Evolutionary conservation across 2,888 invertebrate genomes (phyloP), one percentile per base, ranked within the genome.

Genomic region (Ophion costatus): DNA sequence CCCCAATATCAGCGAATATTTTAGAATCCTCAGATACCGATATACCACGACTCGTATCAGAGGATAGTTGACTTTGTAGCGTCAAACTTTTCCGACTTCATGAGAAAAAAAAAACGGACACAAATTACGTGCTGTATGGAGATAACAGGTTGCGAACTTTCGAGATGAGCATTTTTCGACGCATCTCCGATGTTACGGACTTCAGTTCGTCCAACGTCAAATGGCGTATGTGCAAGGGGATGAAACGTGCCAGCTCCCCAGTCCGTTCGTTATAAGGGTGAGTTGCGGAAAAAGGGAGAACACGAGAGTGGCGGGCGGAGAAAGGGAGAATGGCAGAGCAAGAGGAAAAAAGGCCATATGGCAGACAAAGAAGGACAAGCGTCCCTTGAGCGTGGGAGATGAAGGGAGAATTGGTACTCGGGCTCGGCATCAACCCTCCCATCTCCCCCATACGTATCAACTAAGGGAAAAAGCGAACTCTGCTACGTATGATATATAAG

Each of bases 341-440:
- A 74, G 73, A 83, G 69, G 81, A 88, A 89, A 69, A 90, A 89
- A 89, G 89, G 89, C 91, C 92, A 92, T 92, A 92, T 92, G 92
- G 92, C 90, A 89, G 89, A 90, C 91, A 91, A 90, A 88, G 88
- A 83, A 84, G 83, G 80, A 83, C 84, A 85, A 89, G 87, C 89
- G 88, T 87, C 88, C 88, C 85, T 76, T 84, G 79, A 87, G 89
- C 90, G 91, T 90, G 90, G 90, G 90, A 91, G 92, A 90, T 87
- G 78, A 70, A 84, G 75, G 89, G 89, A 88, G 85, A 89, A 87
- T 88, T 88, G 86, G 76, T 86, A 82, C 82, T 87, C 87, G 89
- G 87, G 86, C 87, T 86, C 88, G 45, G 73, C 63, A 38, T 64
- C 73, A 61, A 33, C 66, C 42, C 42, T 61, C 57, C 22, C 57